These are phyloP conservation scores for Scrobipalpa atriplicella DNA, from an alignment of 2,888 invertebrate species.

Conservation along the genomic window DNA sequence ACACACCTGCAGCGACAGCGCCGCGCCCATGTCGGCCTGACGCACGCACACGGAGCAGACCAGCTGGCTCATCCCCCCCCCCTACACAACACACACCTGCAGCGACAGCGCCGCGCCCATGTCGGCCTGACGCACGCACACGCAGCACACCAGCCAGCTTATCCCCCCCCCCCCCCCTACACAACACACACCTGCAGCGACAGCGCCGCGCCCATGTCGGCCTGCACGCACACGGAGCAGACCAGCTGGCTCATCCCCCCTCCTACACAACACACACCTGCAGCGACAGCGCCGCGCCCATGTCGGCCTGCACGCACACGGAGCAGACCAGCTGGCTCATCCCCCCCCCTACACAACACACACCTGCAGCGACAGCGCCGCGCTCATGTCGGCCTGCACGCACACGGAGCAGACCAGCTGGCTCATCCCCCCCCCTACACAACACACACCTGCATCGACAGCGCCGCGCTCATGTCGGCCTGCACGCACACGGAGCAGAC, in stretches of 20 bases:
- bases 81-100: not conserved
- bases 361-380: constrained; percentile 68
- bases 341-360: constrained; percentile 43
- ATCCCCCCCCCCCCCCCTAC: constrained; percentile 38
- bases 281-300: constrained; percentile 77
- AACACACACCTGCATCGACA: not conserved
- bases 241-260: constrained; percentile 58
- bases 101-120: not conserved
- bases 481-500: constrained; percentile 15
- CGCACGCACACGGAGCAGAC: constrained; percentile 70
- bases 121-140: not conserved
- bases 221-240: constrained; percentile 6
- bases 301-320: constrained; percentile 61
- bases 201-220: not conserved
- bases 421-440: constrained; percentile 32
- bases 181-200: not conserved
- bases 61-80: constrained; percentile 51
- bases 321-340: constrained; percentile 71
- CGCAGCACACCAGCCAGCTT: constrained; percentile 43
- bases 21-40: constrained; percentile 74
- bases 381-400: constrained; percentile 70
- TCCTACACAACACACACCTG: constrained; percentile 37
- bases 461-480: not conserved
- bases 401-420: constrained; percentile 74
- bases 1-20: constrained; percentile 63